phyloP scores from a whole-genome alignment of 2,113 vertebrate genomes.

The Capreolus pygargus region DNA sequence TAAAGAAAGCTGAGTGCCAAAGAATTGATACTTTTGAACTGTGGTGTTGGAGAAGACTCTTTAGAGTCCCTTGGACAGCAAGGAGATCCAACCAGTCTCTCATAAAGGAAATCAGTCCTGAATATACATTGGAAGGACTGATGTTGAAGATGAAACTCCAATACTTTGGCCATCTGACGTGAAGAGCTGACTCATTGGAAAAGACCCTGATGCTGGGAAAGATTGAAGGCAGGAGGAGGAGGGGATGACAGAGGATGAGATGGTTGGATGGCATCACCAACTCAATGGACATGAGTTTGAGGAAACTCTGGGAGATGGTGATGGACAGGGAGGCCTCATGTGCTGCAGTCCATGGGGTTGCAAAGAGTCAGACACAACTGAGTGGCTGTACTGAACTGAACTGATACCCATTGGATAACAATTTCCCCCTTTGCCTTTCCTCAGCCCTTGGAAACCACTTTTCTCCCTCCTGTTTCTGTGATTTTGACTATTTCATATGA shows the following conservation, averaged over 20 bases:
- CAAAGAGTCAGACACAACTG: background rate
- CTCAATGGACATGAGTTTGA: background rate
- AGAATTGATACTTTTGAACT: background rate
- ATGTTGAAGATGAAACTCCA: background rate
- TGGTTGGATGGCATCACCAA: fast-evolving
- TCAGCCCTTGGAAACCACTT: background rate
- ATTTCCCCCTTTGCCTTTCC: background rate
- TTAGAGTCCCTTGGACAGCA: background rate
- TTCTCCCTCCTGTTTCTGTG: background rate
- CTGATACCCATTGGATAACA: background rate
- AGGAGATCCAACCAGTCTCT: background rate
- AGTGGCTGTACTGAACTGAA: background rate
- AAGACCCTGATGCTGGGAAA: background rate
- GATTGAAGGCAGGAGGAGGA: background rate
- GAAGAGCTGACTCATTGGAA: background rate
- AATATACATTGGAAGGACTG: background rate
- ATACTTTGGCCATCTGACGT: fast-evolving
- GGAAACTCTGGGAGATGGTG: background rate
- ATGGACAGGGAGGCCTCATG: fast-evolving
- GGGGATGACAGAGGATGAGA: background rate
- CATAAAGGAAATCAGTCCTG: background rate
- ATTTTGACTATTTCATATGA: background rate
- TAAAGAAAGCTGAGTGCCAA: background rate
- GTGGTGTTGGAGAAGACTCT: background rate
- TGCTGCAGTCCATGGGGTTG: background rate